Evolutionary conservation across 2,888 invertebrate genomes (phyloP).

Genomic region (Hoplodrina ambigua): DNA sequence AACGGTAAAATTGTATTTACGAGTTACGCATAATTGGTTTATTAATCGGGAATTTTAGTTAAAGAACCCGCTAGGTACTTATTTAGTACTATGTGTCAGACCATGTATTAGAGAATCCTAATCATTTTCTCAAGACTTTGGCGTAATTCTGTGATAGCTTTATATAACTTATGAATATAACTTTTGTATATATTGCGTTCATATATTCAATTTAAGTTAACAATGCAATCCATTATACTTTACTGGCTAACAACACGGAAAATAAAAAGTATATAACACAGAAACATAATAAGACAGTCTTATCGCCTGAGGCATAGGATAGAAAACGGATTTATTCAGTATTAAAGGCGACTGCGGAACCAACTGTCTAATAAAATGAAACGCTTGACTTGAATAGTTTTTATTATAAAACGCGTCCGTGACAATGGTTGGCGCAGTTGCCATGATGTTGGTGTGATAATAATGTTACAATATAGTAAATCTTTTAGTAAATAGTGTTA

Average conservation of each 20-base stretch:
- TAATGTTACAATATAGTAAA: constrained; percentile 11
- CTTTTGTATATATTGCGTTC: background rate
- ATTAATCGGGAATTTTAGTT: too few relatives aligned
- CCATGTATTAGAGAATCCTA: too few relatives aligned
- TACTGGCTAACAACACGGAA: background rate
- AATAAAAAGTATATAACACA: constrained; percentile 9
- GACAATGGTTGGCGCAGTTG: constrained; percentile 24
- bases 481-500: constrained; percentile 19
- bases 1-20: too few relatives aligned
- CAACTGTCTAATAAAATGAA: background rate
- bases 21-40: too few relatives aligned
- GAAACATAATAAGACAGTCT: background rate
- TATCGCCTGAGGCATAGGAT: constrained; percentile 1
- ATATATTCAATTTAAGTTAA: constrained; percentile 23
- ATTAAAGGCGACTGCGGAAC: constrained; percentile 26
- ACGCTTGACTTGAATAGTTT: constrained; percentile 30
- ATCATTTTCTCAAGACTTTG: too few relatives aligned
- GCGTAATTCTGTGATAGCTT: too few relatives aligned
- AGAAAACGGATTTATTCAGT: background rate
- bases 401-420: constrained; percentile 38
- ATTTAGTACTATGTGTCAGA: too few relatives aligned
- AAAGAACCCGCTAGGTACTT: too few relatives aligned
- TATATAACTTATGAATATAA: too few relatives aligned
- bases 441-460: constrained; percentile 13
- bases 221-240: constrained; percentile 25